These are phyloP conservation scores for Kryptolebias ocellatus DNA, from an alignment of 2,797 vertebrate genomes.

Conservation along the genomic window DNA sequence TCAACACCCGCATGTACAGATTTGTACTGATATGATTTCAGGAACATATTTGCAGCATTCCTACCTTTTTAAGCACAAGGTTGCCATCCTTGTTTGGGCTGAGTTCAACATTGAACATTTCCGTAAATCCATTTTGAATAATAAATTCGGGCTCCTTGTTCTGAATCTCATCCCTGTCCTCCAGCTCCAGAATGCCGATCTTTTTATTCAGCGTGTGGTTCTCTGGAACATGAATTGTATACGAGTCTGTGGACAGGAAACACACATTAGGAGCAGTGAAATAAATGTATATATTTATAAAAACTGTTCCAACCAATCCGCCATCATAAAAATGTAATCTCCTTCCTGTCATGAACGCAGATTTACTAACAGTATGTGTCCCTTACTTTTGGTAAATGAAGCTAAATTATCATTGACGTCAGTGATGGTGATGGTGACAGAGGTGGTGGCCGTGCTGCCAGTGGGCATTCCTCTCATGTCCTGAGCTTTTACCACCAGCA, in stretches of 20 bases:
- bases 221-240: conserved; percentile 85
- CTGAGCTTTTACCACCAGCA: conserved; percentile 86
- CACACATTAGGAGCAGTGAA: not conserved
- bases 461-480: conserved; percentile 78
- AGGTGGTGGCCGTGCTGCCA: conserved; percentile 84
- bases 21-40: not conserved
- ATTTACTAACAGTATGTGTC: conserved; percentile 31
- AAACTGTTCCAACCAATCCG: no score
- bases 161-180: conserved; percentile 88
- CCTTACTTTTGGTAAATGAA: conserved; percentile 82
- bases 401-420: conserved; percentile 94
- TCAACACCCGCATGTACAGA: not conserved
- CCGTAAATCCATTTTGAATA: conserved; percentile 54
- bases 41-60: not conserved
- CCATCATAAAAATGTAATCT: not conserved
- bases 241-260: conserved; percentile 74
- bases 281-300: not conserved
- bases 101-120: conserved; percentile 80
- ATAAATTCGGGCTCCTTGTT: conserved; percentile 89
- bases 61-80: conserved; percentile 88
- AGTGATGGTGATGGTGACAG: conserved; percentile 83
- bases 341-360: not conserved
- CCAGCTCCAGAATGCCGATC: conserved; percentile 83
- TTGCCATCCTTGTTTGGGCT: conserved; percentile 84
- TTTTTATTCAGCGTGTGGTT: conserved; percentile 78